Evolutionary conservation across 2,888 invertebrate genomes (phyloP).

Genomic region (Julus scanicus): DNA sequence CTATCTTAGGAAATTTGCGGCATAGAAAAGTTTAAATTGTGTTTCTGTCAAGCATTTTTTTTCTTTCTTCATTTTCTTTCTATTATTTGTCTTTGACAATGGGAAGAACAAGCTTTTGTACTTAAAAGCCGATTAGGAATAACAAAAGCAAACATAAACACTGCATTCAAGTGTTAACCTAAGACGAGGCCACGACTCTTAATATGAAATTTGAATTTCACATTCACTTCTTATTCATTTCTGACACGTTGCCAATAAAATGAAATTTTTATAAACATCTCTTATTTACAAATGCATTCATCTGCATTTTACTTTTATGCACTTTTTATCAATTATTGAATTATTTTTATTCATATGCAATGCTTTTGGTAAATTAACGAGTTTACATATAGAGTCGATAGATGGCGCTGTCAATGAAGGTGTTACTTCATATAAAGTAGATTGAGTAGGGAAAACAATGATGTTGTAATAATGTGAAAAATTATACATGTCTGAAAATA

Average conservation of each 20-base stretch:
- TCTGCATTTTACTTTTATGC: not conserved
- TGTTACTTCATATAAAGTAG: no score
- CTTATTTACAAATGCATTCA: not conserved
- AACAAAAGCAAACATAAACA: constrained; percentile 18
- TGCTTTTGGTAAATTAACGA: not conserved
- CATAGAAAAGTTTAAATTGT: not conserved
- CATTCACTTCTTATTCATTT: not conserved
- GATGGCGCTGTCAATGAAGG: not conserved
- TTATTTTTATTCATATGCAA: not conserved
- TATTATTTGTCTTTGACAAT: not conserved
- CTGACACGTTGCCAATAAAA: constrained; percentile 19
- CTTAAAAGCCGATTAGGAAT: constrained; percentile 19
- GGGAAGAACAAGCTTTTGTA: constrained; percentile 19
- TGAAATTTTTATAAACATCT: not conserved
- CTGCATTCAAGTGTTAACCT: not conserved
- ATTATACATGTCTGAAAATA: no score
- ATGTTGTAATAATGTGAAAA: no score
- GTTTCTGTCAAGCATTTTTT: not conserved
- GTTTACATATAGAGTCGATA: not conserved
- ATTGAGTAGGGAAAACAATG: no score
- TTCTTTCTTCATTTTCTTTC: not conserved
- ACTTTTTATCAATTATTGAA: not conserved
- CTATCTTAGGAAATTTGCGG: not conserved
- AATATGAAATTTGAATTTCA: not conserved
- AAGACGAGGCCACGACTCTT: constrained; percentile 6